Evolutionary conservation across 2,797 vertebrate genomes (phyloP).

Genomic region (Alauda arvensis): DNA sequence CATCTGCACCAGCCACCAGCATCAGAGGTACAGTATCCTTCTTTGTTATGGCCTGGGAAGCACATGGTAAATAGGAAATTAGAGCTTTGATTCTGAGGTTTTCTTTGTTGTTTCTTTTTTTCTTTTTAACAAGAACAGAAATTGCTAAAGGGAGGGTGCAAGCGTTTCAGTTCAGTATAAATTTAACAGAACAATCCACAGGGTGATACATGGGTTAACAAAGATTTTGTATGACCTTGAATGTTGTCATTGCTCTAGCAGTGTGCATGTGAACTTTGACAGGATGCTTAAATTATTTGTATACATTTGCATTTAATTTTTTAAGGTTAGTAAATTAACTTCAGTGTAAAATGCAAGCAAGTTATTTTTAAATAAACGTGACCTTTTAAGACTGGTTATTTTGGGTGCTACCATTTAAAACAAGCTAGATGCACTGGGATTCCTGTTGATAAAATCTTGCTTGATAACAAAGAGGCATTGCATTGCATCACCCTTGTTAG

Average conservation of each 20-base stretch:
- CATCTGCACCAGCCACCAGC: slow-evolving; percentile 85
- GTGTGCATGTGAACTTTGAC: slow-evolving; percentile 43
- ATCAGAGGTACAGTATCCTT: slow-evolving; percentile 90
- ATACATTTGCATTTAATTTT: slow-evolving; percentile 55
- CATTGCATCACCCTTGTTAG: not conserved
- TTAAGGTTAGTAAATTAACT: slow-evolving; percentile 43
- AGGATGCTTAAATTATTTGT: slow-evolving; percentile 55
- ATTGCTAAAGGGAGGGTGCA: not conserved
- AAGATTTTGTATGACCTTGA: slow-evolving; percentile 26
- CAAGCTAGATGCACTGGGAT: not conserved
- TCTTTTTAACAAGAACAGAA: not conserved
- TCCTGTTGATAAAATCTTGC: not conserved
- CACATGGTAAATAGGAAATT: slow-evolving; percentile 32
- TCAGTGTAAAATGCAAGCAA: slow-evolving; percentile 27
- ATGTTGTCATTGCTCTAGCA: slow-evolving; percentile 26
- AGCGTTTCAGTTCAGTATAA: not conserved
- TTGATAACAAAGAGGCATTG: not conserved
- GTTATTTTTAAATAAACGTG: slow-evolving; percentile 49
- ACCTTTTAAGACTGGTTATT: slow-evolving; percentile 46
- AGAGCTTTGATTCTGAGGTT: not conserved
- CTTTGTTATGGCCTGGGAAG: slow-evolving; percentile 72
- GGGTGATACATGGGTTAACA: not conserved
- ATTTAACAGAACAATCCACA: not conserved
- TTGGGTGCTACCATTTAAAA: slow-evolving; percentile 28
- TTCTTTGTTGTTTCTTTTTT: not conserved